Conservation (phyloP, 2,888 invertebrate species). For the Atethmia centrago region DNA sequence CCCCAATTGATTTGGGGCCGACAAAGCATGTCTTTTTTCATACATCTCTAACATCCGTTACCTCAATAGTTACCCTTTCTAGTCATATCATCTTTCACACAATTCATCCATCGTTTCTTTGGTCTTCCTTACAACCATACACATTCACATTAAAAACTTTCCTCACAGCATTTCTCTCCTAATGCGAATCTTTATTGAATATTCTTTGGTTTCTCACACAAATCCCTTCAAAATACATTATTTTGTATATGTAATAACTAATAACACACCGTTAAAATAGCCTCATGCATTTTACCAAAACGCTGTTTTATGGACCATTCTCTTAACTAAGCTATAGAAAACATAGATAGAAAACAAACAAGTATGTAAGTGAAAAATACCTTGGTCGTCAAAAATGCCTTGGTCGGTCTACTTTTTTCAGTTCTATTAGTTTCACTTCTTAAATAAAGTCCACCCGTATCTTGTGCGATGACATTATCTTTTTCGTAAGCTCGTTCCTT, state of each 20-base stretch:
- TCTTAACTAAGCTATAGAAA: background rate
- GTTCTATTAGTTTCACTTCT: slow-evolving; percentile 7
- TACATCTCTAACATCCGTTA: background rate
- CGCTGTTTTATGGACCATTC: background rate
- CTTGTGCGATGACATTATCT: background rate
- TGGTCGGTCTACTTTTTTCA: background rate
- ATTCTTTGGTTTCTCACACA: background rate
- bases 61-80: background rate
- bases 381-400: background rate
- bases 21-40: background rate
- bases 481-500: slow-evolving; percentile 59
- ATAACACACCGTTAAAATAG: too few relatives aligned
- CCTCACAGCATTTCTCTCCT: background rate
- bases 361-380: background rate
- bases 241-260: background rate
- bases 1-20: too few relatives aligned
- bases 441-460: slow-evolving; percentile 13
- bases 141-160: background rate
- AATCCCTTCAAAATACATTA: background rate
- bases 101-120: background rate
- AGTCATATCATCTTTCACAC: background rate
- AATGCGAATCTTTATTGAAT: background rate
- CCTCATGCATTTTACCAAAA: background rate
- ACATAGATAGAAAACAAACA: background rate
- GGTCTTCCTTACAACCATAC: background rate